phyloP scores from a whole-genome alignment of 2,113 vertebrate genomes.

The Pristiophorus japonicus region DNA sequence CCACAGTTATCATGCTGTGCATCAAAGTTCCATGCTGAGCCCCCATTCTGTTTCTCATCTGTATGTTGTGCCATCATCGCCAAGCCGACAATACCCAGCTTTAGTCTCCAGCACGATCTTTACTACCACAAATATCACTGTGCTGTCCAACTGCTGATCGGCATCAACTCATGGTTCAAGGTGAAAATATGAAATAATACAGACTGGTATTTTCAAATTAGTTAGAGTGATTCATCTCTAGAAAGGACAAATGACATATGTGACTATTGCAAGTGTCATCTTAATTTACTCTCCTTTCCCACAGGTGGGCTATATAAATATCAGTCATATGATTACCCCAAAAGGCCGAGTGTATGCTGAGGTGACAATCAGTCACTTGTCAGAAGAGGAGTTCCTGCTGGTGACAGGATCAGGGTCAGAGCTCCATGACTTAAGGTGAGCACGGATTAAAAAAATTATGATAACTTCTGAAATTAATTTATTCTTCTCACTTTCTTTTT shows the following conservation, averaged over 20 bases:
- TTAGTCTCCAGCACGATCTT: background rate
- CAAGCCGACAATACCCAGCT: background rate
- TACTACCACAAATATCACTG: background rate
- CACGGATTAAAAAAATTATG: background rate
- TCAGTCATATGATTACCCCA: slow-evolving; percentile 95
- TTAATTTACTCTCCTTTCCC: background rate
- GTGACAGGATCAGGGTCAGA: slow-evolving; percentile 91
- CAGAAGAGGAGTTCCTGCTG: slow-evolving; percentile 78
- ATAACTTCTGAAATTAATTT: background rate
- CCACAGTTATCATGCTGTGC: too few relatives aligned
- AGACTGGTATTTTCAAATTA: background rate
- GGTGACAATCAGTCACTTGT: slow-evolving; percentile 78
- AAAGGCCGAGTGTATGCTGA: slow-evolving; percentile 83
- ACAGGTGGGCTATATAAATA: slow-evolving; percentile 86
- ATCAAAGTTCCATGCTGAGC: background rate
- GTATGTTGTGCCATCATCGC: background rate
- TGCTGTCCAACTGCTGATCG: background rate
- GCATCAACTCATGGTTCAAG: background rate
- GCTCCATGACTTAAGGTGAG: slow-evolving; percentile 85
- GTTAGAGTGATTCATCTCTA: background rate
- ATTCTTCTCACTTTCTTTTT: background rate
- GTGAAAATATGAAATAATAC: background rate
- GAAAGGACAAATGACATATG: background rate
- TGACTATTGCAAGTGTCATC: background rate
- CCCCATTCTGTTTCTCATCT: background rate